Conservation (phyloP, 2,888 invertebrate genomes). For the Torymus tubicola region DNA sequence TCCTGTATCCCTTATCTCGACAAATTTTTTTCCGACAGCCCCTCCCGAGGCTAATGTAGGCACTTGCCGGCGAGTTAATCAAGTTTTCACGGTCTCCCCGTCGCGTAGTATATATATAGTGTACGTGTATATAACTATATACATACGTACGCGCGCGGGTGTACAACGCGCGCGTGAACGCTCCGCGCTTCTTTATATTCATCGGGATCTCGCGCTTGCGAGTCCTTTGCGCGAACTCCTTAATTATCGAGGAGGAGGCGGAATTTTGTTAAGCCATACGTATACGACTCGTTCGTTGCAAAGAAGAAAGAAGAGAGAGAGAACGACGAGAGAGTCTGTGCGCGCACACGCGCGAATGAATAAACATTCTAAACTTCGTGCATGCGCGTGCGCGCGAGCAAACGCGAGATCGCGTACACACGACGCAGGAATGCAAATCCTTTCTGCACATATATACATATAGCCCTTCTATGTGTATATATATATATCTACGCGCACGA, state of each 20-base stretch:
- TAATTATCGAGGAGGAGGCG: slow-evolving; percentile 50
- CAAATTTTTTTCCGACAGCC: slow-evolving; percentile 39
- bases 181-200: slow-evolving; percentile 27
- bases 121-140: too few species aligned
- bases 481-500: slow-evolving; percentile 12
- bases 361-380: slow-evolving; percentile 50
- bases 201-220: slow-evolving; percentile 7
- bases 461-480: neutral
- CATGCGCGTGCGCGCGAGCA: neutral
- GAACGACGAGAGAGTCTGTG: neutral
- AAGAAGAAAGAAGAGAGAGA: slow-evolving; percentile 7
- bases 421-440: slow-evolving; percentile 48
- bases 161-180: neutral
- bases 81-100: slow-evolving; percentile 46
- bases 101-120: neutral
- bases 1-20: slow-evolving; percentile 41
- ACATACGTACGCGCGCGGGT: neutral
- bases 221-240: slow-evolving; percentile 45
- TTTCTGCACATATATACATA: neutral
- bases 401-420: slow-evolving; percentile 3
- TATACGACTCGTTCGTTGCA: neutral
- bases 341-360: slow-evolving; percentile 50
- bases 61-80: slow-evolving; percentile 53
- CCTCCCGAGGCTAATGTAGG: slow-evolving; percentile 45
- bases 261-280: slow-evolving; percentile 40